Conservation (phyloP, 1,140 invertebrate genomes). For the Cyclargus thomasi region DNA sequence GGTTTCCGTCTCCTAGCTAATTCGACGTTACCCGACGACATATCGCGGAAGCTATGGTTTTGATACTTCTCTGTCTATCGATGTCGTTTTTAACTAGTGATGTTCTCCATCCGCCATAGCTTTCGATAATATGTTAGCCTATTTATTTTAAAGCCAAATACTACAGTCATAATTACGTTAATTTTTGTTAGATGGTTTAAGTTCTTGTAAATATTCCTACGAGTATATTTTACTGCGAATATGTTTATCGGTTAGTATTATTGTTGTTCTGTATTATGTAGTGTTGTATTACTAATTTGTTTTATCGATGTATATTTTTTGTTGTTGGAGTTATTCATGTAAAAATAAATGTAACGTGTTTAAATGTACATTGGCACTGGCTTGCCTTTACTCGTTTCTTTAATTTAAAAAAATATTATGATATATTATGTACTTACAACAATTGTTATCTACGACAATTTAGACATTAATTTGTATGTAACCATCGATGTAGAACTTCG, state of each 20-base stretch:
- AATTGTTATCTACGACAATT: constrained; percentile 19
- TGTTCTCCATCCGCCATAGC: constrained; percentile 42
- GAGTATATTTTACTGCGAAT: constrained; percentile 52
- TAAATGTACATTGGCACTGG: constrained; percentile 46
- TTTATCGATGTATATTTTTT: constrained; percentile 68
- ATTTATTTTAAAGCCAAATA: constrained; percentile 75
- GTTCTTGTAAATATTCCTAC: constrained; percentile 67
- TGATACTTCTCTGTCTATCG: constrained; percentile 19
- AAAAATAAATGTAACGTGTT: constrained; percentile 35
- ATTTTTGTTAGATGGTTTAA: constrained; percentile 65
- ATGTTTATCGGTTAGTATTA: constrained; percentile 63
- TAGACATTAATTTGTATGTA: constrained; percentile 14
- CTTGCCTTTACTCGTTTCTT: constrained; percentile 37
- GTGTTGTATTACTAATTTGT: constrained; percentile 67
- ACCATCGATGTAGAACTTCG: constrained; percentile 41
- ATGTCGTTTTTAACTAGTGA: background rate
- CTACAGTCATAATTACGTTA: constrained; percentile 68
- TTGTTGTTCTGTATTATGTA: constrained; percentile 69
- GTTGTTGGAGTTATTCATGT: constrained; percentile 49
- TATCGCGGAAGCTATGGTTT: constrained; percentile 68
- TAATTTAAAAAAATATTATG: constrained; percentile 18
- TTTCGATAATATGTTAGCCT: constrained; percentile 70
- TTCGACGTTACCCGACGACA: constrained; percentile 71
- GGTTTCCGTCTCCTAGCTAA: constrained; percentile 46
- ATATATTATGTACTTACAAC: constrained; percentile 20